Evolutionary conservation across 2,888 invertebrate genomes (phyloP).

Genomic region (Hydrotaea diabolus): DNA sequence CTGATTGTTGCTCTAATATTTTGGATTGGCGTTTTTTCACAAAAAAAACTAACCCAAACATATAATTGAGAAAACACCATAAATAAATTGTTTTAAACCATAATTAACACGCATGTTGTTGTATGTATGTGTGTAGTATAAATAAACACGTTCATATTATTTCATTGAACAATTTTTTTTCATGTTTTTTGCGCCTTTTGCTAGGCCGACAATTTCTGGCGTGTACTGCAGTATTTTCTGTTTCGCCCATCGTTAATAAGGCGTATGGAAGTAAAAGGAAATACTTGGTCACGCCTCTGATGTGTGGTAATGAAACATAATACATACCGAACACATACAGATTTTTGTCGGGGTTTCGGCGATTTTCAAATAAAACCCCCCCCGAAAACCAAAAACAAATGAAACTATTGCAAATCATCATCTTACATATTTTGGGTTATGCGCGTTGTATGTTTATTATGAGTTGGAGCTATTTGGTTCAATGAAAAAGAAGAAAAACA

Average conservation of each 20-base stretch:
- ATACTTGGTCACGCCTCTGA: constrained; percentile 65
- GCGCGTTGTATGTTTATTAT: neutral
- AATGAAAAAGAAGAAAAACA: neutral
- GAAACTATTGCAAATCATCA: constrained; percentile 15
- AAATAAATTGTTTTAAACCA: constrained; percentile 20
- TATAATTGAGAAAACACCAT: no score
- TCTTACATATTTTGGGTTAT: constrained; percentile 5
- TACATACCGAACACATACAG: constrained; percentile 9
- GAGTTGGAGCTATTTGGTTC: neutral
- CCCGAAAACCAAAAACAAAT: neutral
- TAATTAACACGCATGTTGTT: constrained; percentile 58
- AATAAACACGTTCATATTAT: neutral
- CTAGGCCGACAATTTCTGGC: neutral
- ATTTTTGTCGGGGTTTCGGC: neutral
- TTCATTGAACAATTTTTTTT: constrained; percentile 18
- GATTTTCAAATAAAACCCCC: constrained; percentile 11
- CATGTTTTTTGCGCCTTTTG: neutral
- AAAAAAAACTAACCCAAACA: no score
- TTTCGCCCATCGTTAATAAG: neutral
- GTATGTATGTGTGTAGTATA: no score
- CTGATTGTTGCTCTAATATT: neutral
- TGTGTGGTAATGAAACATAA: constrained; percentile 61
- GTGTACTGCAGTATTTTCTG: neutral
- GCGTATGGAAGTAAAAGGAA: constrained; percentile 58
- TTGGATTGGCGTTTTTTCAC: neutral